Evolutionary conservation across 2,888 invertebrate genomes (phyloP).

Genomic region (Lampropteryx suffumata): DNA sequence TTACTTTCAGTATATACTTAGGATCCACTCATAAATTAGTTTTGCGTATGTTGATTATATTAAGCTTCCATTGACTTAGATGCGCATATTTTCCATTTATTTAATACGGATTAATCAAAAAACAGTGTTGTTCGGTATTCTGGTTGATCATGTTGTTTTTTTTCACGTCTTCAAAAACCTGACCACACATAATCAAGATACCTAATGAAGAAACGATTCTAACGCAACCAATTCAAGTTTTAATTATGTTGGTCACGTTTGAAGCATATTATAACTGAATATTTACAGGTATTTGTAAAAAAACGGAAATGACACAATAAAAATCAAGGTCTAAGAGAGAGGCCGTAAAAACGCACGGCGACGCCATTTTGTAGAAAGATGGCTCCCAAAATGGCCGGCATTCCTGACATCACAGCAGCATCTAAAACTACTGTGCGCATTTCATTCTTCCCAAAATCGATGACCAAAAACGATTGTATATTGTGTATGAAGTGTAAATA

Average conservation of each 20-base stretch:
- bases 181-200: slow-evolving; percentile 14
- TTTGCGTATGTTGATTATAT: slow-evolving; percentile 5
- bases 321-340: background rate
- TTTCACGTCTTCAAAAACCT: slow-evolving; percentile 7
- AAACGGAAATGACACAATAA: background rate
- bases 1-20: no score
- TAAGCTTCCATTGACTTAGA: slow-evolving; percentile 6
- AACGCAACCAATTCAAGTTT: slow-evolving; percentile 4
- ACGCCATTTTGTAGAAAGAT: slow-evolving; percentile 16
- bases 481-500: slow-evolving; percentile 58
- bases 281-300: slow-evolving; percentile 4
- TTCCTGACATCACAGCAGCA: slow-evolving; percentile 12
- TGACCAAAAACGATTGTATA: slow-evolving; percentile 70
- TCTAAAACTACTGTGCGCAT: slow-evolving; percentile 40
- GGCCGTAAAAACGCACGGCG: background rate
- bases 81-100: slow-evolving; percentile 7
- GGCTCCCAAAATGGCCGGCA: slow-evolving; percentile 15
- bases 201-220: background rate
- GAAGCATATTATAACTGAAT: background rate
- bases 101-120: slow-evolving; percentile 3
- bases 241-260: slow-evolving; percentile 18
- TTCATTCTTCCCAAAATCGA: slow-evolving; percentile 66
- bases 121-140: slow-evolving; percentile 3
- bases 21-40: background rate
- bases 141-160: slow-evolving; percentile 14